Base-by-base conservation (phyloP, 2,797 vertebrate species). In the Galaxias olidus region DNA sequence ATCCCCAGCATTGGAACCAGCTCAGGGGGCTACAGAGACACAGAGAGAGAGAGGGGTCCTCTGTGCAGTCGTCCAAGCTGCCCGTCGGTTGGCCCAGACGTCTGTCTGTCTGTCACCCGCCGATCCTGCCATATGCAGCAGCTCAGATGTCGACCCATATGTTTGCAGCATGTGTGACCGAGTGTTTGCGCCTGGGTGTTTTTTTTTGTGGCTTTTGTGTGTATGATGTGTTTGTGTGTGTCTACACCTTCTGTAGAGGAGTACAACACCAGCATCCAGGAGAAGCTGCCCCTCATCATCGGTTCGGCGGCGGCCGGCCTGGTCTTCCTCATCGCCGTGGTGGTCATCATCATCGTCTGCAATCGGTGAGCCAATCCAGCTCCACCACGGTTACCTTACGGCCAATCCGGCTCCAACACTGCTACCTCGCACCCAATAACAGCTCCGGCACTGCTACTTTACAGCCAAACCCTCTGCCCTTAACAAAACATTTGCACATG, bases 221-320 rank as follows among this genome's bases (percentile, higher is more conserved):
- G 0, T 78, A 59, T 69, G 76, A 30, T 61, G 68, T 78, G 18
- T 62, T 8, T 72, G 51, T 75, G n/a, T 64, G 64, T 74, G 3
- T 75, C 56, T 9, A 18, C n/a, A 65, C 46, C 40, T n/a, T 73
- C 56, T 73, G 8, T 81, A 99, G 97, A 93, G 0, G 96, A 98
- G 79, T 99, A 99, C 86, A 97, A 98, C 89, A 98, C 94, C 69
- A 98, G 96, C 41, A 93, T 99, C 77, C 95, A 98, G 88, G 98
- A 99, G 91, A 98, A 98, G 82, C 91, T 99, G 59, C 98, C 98
- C 0, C 96, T 99, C 72, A 98, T 99, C 87, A 95, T 98, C 0
- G 98, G 98, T 76, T 98, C 98, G 4, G 96, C 96, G 0, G 96
- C 96, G 0, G 97, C 98, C 0, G 95, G 95, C 1, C 76, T 99